Percentiles rank a stretch among this genome's conserved stretches.
Conservation (phyloP, 2,113 vertebrate species). For the Etheostoma spectabile region DNA sequence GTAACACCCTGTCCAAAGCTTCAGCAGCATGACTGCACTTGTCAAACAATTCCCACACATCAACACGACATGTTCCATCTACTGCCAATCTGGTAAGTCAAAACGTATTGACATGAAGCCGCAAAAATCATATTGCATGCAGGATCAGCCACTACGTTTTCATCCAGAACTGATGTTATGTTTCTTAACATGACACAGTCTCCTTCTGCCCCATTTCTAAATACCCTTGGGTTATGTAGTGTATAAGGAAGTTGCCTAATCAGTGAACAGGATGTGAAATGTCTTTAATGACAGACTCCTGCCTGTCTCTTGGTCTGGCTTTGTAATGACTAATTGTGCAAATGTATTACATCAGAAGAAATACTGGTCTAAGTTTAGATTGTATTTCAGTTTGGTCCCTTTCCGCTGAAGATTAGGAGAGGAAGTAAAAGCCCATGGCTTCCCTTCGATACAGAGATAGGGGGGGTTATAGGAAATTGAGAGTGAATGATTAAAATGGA, state of each 20-base stretch:
- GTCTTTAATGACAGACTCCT: conserved; percentile 53
- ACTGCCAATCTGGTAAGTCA: conserved; percentile 43
- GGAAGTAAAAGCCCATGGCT: conserved; percentile 44
- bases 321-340: conserved; percentile 47
- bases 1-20: conserved; percentile 60
- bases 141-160: conserved; percentile 6
- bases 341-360: conserved; percentile 43
- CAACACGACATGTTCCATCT: conserved; percentile 59
- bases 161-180: conserved; percentile 25
- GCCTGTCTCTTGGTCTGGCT: conserved; percentile 17
- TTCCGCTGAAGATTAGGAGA: conserved; percentile 58
- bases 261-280: conserved; percentile 63
- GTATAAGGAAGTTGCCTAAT: conserved; percentile 57
- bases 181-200: conserved; percentile 37
- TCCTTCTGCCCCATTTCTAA: conserved; percentile 54
- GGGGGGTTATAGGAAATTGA: conserved; percentile 51
- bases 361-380: conserved; percentile 57
- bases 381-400: conserved; percentile 52
- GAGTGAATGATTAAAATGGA: conserved; percentile 69
- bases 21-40: conserved; percentile 57
- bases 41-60: conserved; percentile 68
- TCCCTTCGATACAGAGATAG: conserved; percentile 31
- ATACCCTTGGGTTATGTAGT: conserved; percentile 17
- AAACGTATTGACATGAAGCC: conserved; percentile 36
- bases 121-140: not conserved